Percentiles rank a stretch among this genome's conserved stretches.
Evolutionary conservation across 2,797 vertebrate species (phyloP).

Genomic region (Oophaga sylvatica): DNA sequence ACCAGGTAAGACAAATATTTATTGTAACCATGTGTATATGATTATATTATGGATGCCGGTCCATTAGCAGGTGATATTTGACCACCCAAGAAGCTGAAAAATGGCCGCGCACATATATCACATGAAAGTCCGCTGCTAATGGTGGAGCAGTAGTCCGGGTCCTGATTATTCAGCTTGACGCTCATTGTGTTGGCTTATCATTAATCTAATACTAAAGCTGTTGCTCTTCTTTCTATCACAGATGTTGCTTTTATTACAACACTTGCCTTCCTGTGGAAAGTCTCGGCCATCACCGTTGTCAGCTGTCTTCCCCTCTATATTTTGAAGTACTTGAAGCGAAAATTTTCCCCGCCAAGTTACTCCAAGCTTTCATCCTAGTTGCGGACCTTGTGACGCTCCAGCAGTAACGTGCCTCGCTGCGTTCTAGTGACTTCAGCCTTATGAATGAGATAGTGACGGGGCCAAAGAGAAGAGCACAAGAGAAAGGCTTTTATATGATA

Average conservation of each 20-base stretch:
- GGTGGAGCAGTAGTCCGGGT: too few relatives aligned
- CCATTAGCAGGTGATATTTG: too few relatives aligned
- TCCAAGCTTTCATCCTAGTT: constrained; percentile 90
- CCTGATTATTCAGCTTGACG: neutral
- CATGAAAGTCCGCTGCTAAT: too few relatives aligned
- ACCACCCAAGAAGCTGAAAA: too few relatives aligned
- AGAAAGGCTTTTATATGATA: constrained; percentile 43
- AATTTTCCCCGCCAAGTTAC: constrained; percentile 96
- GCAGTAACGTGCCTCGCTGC: constrained; percentile 61
- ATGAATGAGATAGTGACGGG: constrained; percentile 32
- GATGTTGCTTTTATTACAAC: constrained; percentile 93
- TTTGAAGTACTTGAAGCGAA: constrained; percentile 96
- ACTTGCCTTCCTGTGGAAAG: constrained; percentile 95
- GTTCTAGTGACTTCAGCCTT: constrained; percentile 66
- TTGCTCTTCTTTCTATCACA: constrained; percentile 68
- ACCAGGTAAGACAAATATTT: too few relatives aligned
- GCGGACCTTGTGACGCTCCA: constrained; percentile 44
- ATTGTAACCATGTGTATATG: too few relatives aligned
- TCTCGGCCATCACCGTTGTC: constrained; percentile 91
- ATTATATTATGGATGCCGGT: too few relatives aligned
- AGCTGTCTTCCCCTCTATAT: constrained; percentile 99
- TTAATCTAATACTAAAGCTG: neutral
- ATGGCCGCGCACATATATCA: too few relatives aligned
- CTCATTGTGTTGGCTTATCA: neutral
- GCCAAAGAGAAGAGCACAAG: constrained; percentile 56